Conservation (phyloP, 2,797 vertebrate genomes). For the Tapera naevia region DNA sequence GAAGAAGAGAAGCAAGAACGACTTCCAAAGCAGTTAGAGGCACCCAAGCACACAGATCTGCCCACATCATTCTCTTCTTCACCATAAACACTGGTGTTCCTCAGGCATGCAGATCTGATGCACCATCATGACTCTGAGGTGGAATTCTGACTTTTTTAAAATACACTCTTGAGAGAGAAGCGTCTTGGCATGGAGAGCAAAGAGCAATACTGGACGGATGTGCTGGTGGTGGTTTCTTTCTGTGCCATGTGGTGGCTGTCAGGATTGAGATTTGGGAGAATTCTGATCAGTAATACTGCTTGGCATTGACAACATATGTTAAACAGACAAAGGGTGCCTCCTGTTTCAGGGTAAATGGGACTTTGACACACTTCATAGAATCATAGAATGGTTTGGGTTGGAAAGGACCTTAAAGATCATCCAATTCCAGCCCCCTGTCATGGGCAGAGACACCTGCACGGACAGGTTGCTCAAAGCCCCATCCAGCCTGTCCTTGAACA, state of each 20-base stretch:
- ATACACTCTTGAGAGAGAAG: background rate
- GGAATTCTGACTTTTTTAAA: background rate
- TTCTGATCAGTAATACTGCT: background rate
- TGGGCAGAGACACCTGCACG: too few species aligned
- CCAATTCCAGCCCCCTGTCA: too few species aligned
- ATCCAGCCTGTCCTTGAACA: too few species aligned
- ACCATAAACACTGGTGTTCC: background rate
- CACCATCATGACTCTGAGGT: background rate
- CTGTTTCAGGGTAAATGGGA: background rate
- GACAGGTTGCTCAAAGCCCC: too few species aligned
- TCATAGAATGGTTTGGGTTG: too few species aligned
- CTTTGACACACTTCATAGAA: background rate
- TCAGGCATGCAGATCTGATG: too few species aligned
- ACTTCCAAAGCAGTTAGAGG: background rate
- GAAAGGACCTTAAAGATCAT: too few species aligned
- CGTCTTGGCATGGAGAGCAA: background rate
- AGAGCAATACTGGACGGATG: background rate
- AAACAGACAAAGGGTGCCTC: background rate
- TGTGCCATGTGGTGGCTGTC: background rate
- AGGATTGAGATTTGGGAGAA: background rate
- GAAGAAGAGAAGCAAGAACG: background rate
- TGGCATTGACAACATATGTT: background rate
- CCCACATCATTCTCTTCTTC: background rate
- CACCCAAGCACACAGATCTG: background rate
- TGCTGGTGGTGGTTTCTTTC: background rate